These are phyloP conservation scores for Myopa testacea DNA, from an alignment of 2,888 invertebrate species.

Conservation along the genomic window DNA sequence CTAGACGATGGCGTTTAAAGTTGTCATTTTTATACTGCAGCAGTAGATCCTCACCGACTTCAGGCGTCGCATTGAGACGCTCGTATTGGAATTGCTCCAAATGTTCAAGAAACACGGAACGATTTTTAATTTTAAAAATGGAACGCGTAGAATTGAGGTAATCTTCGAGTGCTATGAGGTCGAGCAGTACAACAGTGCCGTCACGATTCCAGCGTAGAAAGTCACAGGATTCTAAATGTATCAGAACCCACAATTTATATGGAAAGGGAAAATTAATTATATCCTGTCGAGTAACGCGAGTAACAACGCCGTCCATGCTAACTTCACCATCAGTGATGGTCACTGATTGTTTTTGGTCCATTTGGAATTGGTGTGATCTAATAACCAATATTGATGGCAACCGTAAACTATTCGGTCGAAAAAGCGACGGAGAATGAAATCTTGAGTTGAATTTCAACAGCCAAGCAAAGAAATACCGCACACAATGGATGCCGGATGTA, in stretches of 20 bases:
- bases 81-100: slow-evolving; percentile 50
- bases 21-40: slow-evolving; percentile 53
- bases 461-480: no score
- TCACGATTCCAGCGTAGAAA: slow-evolving; percentile 55
- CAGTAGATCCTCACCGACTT: slow-evolving; percentile 51
- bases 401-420: no score
- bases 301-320: slow-evolving; percentile 4
- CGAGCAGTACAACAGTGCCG: slow-evolving; percentile 52
- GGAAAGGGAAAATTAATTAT: slow-evolving; percentile 55
- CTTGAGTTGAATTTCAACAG: no score
- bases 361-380: not conserved
- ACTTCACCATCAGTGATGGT: no score
- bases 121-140: slow-evolving; percentile 54
- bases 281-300: slow-evolving; percentile 49
- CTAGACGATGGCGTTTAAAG: slow-evolving; percentile 54
- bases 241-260: slow-evolving; percentile 53
- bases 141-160: slow-evolving; percentile 52
- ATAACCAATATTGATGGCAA: no score
- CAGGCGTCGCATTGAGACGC: slow-evolving; percentile 48
- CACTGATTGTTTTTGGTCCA: slow-evolving; percentile 21
- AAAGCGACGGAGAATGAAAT: no score
- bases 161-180: slow-evolving; percentile 49
- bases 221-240: slow-evolving; percentile 51
- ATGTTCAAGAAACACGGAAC: slow-evolving; percentile 51
- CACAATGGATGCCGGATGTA: no score